phyloP scores from a whole-genome alignment of 1,140 invertebrate genomes.

The Drosophila carrolli region DNA sequence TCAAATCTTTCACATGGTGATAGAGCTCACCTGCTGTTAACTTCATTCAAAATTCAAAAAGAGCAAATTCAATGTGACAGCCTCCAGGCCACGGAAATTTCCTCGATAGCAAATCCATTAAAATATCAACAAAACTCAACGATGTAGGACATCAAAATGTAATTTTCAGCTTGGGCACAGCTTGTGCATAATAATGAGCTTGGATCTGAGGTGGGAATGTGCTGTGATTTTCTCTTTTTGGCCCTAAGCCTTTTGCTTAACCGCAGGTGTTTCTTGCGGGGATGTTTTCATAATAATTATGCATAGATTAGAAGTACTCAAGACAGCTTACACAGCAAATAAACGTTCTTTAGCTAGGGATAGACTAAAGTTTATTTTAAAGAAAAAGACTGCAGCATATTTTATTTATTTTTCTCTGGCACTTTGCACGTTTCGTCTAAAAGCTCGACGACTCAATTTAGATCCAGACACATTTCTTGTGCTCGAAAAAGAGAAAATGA shows the following conservation, averaged over 20 bases:
- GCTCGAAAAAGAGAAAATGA: not conserved
- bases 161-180: conserved; percentile 72
- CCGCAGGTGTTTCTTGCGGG: conserved; percentile 34
- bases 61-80: conserved; percentile 59
- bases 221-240: conserved; percentile 36
- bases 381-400: not conserved
- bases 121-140: conserved; percentile 77
- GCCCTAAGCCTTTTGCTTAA: conserved; percentile 42
- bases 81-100: conserved; percentile 40
- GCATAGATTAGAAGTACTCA: conserved; percentile 38
- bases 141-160: conserved; percentile 78
- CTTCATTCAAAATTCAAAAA: conserved; percentile 53
- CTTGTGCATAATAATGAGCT: conserved; percentile 74
- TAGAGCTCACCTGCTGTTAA: conserved; percentile 50
- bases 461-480: conserved; percentile 46
- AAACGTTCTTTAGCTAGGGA: conserved; percentile 10
- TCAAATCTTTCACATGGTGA: conserved; percentile 3
- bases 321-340: conserved; percentile 15
- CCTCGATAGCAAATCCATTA: conserved; percentile 78
- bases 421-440: conserved; percentile 31
- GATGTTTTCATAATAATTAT: conserved; percentile 41
- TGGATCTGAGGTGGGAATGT: conserved; percentile 6
- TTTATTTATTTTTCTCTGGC: conserved; percentile 5
- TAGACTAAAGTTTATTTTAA: conserved; percentile 6
- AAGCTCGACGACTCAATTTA: conserved; percentile 41